Evolutionary conservation across 2,888 invertebrate species (phyloP), one percentile per base, ranked within the genome.

Genomic region (Drosophila ezoana): DNA sequence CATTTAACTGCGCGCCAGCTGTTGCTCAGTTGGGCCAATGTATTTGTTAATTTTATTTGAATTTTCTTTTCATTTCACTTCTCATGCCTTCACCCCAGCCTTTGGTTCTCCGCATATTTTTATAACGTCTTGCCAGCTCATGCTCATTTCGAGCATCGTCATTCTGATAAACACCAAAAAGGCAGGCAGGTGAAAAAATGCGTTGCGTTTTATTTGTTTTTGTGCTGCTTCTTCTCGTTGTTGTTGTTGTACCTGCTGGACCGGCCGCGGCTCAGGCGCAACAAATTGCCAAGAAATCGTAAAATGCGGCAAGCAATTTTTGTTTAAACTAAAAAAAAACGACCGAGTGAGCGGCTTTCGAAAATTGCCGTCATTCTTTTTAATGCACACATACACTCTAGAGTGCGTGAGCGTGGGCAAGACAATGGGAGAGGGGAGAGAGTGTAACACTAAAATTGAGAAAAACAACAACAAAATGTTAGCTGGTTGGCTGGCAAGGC

Each of bases 301-400:
- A 89, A 86, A 89, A 80, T 80, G 81, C 54, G 81, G 56, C 73
- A 67, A 70, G 79, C 73, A 84, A 88, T 85, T 88, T 81, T 87
- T 79, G 82, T 73, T 86, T 83, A 83, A 86, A 72, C 84, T 78
- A 72, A 63, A 63, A 49, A 53, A 28, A 64, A 63, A 63, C 63
- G 61, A 43, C 48, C 48, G 74, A 53, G 65, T 63, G 63, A 56
- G 51, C 53, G 57, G 49, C 68, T 73, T 61, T 62, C 81, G 66
- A 83, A 84, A 87, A 87, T 88, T 83, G 72, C 87, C 81, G 89
- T 80, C 85, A 88, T 88, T 88, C 83, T 72, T 84, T 85, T 87
- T 85, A 87, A 88, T 85, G 86, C 79, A 79, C 63, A 41, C 61
- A 57, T 33, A 35, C 20, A 48, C 9, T 2, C 41, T 10, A 35